Percentiles rank a stretch among this genome's conserved stretches.
Conservation (phyloP, 2,888 invertebrate genomes). For the Dicyrtoma fusca region DNA sequence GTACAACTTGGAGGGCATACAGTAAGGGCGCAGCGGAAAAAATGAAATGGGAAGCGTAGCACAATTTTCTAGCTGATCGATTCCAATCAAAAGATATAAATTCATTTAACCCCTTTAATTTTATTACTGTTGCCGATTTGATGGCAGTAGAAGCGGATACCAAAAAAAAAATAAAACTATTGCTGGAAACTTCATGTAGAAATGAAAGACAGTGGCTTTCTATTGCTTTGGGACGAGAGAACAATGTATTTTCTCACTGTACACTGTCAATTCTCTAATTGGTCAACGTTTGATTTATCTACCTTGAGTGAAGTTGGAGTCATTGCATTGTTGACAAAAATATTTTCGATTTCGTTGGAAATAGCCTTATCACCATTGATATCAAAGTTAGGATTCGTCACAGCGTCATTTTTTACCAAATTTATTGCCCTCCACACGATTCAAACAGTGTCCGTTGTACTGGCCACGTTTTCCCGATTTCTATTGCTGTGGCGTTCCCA, state of each 20-base stretch:
- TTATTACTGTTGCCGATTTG: slow-evolving; percentile 22
- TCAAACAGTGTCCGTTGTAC: background rate
- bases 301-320: slow-evolving; percentile 20
- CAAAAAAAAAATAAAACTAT: no score
- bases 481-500: background rate
- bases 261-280: no score
- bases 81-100: slow-evolving; percentile 50
- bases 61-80: slow-evolving; percentile 53
- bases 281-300: slow-evolving; percentile 27
- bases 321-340: slow-evolving; percentile 35
- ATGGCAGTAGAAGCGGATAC: no score
- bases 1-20: background rate
- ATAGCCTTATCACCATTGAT: slow-evolving; percentile 31
- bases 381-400: slow-evolving; percentile 42
- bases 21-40: slow-evolving; percentile 19
- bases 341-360: slow-evolving; percentile 36
- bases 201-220: no score
- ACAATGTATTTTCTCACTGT: no score
- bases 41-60: slow-evolving; percentile 35
- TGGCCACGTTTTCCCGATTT: background rate
- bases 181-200: no score
- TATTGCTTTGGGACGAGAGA: no score
- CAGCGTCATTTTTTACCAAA: slow-evolving; percentile 37
- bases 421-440: slow-evolving; percentile 41
- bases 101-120: slow-evolving; percentile 33